These are phyloP conservation scores for Osmoderma eremita DNA, from an alignment of 2,888 invertebrate species.

Conservation along the genomic window DNA sequence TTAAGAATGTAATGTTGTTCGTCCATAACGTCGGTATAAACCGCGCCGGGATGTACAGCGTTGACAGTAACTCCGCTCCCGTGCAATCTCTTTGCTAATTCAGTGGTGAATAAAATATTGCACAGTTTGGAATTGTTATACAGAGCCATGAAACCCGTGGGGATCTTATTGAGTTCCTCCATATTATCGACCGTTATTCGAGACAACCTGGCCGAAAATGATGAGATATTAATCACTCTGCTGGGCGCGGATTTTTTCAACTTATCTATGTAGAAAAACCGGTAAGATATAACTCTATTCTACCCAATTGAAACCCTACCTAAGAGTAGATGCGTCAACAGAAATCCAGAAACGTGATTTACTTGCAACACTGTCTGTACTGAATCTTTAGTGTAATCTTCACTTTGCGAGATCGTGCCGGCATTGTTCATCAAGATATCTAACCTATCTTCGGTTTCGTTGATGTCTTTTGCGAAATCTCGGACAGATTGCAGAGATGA, in stretches of 20 bases:
- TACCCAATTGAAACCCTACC: conserved; percentile 56
- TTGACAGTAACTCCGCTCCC: conserved; percentile 50
- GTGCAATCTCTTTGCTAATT: conserved; percentile 50
- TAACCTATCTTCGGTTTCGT: conserved; percentile 65
- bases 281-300: background rate
- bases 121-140: conserved; percentile 51
- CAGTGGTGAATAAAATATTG: conserved; percentile 51
- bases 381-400: conserved; percentile 69
- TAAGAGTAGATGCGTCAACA: conserved; percentile 73
- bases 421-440: conserved; percentile 75
- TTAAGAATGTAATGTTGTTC: background rate
- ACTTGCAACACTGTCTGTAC: conserved; percentile 67
- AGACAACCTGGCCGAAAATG: conserved; percentile 44
- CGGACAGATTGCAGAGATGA: conserved; percentile 68
- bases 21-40: conserved; percentile 38
- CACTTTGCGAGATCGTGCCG: conserved; percentile 65
- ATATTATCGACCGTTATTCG: background rate
- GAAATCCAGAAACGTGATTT: conserved; percentile 55
- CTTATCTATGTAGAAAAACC: conserved; percentile 61
- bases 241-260: conserved; percentile 58
- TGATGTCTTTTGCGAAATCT: conserved; percentile 70
- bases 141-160: background rate
- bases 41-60: conserved; percentile 54
- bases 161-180: background rate
- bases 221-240: conserved; percentile 55